Conservation (phyloP, 2,888 invertebrate species). For the Caenorhabditis uteleia region DNA sequence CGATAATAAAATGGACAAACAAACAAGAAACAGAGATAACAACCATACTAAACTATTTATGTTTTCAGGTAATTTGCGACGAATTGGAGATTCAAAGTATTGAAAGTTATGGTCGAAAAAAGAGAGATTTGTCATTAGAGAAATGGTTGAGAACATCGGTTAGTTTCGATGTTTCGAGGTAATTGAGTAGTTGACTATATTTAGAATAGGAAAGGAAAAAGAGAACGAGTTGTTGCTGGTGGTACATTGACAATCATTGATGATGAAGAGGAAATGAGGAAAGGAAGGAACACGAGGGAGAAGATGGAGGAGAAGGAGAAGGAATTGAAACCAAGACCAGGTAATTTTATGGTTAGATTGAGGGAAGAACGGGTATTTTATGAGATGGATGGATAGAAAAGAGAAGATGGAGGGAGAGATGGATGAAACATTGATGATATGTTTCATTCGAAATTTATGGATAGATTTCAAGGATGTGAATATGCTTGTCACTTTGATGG, state of each 20-base stretch:
- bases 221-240: constrained; percentile 22
- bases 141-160: constrained; percentile 17
- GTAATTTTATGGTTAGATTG: constrained; percentile 7
- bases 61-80: constrained; percentile 42
- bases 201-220: constrained; percentile 7
- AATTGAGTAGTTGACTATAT: neutral
- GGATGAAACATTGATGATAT: too few relatives aligned
- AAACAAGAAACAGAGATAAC: neutral
- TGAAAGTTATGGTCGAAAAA: constrained; percentile 43
- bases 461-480: too few relatives aligned
- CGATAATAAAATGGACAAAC: neutral
- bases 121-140: constrained; percentile 22
- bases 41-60: neutral
- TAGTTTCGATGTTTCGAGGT: neutral
- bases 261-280: constrained; percentile 15
- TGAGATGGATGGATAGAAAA: neutral
- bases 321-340: constrained; percentile 20
- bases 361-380: neutral
- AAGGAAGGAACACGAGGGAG: too few relatives aligned
- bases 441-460: too few relatives aligned
- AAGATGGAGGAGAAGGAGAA: neutral
- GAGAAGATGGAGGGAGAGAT: neutral
- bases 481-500: too few relatives aligned
- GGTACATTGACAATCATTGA: constrained; percentile 40
- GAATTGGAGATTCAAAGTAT: constrained; percentile 33